Evolutionary conservation across 92 coral and sea anemone species (phyloP).

Genomic region (Nematostella vectensis): DNA sequence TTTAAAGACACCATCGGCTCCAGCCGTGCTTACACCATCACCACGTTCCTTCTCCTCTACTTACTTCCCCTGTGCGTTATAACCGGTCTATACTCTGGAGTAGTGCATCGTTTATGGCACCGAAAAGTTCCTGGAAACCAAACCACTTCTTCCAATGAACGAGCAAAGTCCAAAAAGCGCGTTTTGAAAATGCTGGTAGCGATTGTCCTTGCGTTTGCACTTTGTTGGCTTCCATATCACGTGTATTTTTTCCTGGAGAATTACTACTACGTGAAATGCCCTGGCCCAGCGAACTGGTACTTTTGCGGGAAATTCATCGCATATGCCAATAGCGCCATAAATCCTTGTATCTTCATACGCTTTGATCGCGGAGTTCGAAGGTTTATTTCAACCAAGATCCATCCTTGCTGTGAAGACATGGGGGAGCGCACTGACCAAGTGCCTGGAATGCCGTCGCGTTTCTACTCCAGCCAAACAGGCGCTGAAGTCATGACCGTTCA

Average conservation of each 20-base stretch:
- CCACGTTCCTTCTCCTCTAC: conserved; percentile 39
- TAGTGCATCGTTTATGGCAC: conserved; percentile 37
- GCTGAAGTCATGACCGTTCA: too few relatives aligned
- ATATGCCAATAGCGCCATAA: conserved; percentile 47
- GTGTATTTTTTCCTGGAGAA: conserved; percentile 21
- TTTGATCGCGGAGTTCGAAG: conserved; percentile 31
- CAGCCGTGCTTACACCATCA: conserved; percentile 42
- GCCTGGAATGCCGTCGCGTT: background rate
- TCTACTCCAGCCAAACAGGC: conserved; percentile 14
- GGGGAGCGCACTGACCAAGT: background rate
- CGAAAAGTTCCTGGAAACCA: conserved; percentile 45
- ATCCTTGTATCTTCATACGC: conserved; percentile 50
- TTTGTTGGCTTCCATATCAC: conserved; percentile 61
- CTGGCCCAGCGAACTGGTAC: conserved; percentile 10
- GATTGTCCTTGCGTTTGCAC: conserved; percentile 40
- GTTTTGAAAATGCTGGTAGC: conserved; percentile 52
- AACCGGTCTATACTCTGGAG: conserved; percentile 31
- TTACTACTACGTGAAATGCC: conserved; percentile 22
- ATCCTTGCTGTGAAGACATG: conserved; percentile 17
- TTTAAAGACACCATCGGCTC: conserved; percentile 26
- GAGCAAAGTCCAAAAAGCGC: conserved; percentile 27
- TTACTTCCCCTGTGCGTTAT: conserved; percentile 32
- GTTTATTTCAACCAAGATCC: conserved; percentile 8
- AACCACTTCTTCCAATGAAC: conserved; percentile 14
- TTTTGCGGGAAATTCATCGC: conserved; percentile 26